Conservation (phyloP, 2,113 vertebrate genomes). For the Parotia lawesii region DNA sequence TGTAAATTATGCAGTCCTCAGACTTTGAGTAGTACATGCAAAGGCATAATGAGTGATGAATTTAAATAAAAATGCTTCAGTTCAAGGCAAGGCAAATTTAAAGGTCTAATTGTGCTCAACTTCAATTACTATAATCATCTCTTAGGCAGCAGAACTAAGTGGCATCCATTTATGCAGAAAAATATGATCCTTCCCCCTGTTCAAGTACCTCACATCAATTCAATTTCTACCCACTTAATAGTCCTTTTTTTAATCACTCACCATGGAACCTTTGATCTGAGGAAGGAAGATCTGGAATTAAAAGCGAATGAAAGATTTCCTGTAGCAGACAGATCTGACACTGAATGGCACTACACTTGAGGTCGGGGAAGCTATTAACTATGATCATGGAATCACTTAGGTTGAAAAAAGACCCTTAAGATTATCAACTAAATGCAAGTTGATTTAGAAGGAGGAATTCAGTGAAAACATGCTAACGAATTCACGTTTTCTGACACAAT, state of each 20-base stretch:
- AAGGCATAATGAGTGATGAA: neutral
- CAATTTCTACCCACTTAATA: neutral
- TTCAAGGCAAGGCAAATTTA: neutral
- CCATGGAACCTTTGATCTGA: neutral
- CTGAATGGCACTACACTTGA: neutral
- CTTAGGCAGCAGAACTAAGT: neutral
- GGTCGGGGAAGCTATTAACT: neutral
- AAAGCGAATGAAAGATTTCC: neutral
- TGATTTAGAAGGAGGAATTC: neutral
- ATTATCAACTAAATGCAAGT: neutral
- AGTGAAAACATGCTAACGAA: neutral
- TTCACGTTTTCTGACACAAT: neutral
- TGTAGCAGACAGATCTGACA: neutral
- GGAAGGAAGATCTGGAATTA: neutral
- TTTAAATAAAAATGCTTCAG: slow-evolving; percentile 15
- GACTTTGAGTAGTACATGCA: neutral
- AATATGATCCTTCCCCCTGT: neutral
- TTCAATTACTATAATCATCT: neutral
- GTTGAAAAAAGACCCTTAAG: neutral
- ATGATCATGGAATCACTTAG: neutral
- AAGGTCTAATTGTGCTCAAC: neutral
- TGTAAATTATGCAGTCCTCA: neutral
- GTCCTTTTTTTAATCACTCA: neutral
- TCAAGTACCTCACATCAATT: neutral
- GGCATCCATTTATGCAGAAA: neutral